Percentiles rank a stretch among this genome's conserved stretches.
Conservation (phyloP, 2,797 vertebrate species). For the Tragopan temminckii region DNA sequence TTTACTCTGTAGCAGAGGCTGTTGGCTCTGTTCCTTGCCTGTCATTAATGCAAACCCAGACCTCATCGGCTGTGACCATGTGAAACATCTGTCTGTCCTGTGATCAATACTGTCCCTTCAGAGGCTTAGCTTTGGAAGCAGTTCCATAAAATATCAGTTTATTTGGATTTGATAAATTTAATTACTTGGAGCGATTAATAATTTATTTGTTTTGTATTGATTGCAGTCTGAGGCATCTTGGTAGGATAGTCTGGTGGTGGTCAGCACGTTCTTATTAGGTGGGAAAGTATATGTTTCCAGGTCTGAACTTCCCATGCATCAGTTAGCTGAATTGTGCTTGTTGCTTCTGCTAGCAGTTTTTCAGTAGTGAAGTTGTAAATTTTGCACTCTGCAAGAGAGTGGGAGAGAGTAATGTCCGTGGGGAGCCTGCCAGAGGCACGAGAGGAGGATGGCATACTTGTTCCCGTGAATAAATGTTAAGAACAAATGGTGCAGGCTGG, state of each 20-base stretch:
- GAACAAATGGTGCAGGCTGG: slow-evolving; percentile 36
- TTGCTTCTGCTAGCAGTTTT: slow-evolving; percentile 59
- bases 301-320: slow-evolving; percentile 53
- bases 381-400: background rate
- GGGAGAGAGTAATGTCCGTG: slow-evolving; percentile 21
- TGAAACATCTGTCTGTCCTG: slow-evolving; percentile 74
- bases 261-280: slow-evolving; percentile 65
- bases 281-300: slow-evolving; percentile 67
- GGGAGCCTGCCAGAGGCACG: slow-evolving; percentile 24
- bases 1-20: slow-evolving; percentile 17
- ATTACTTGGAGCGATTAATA: slow-evolving; percentile 80
- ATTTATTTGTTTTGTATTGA: slow-evolving; percentile 80
- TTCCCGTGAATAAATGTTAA: slow-evolving; percentile 45
- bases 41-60: slow-evolving; percentile 74
- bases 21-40: slow-evolving; percentile 32
- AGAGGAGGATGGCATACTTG: slow-evolving; percentile 8
- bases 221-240: slow-evolving; percentile 59
- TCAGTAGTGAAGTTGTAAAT: background rate
- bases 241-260: slow-evolving; percentile 62
- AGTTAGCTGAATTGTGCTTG: slow-evolving; percentile 60
- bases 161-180: slow-evolving; percentile 80
- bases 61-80: slow-evolving; percentile 41
- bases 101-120: slow-evolving; percentile 73
- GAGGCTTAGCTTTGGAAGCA: slow-evolving; percentile 58
- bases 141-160: slow-evolving; percentile 77